phyloP scores from a whole-genome alignment of 2,888 invertebrate genomes.

The Calameuta filiformis region DNA sequence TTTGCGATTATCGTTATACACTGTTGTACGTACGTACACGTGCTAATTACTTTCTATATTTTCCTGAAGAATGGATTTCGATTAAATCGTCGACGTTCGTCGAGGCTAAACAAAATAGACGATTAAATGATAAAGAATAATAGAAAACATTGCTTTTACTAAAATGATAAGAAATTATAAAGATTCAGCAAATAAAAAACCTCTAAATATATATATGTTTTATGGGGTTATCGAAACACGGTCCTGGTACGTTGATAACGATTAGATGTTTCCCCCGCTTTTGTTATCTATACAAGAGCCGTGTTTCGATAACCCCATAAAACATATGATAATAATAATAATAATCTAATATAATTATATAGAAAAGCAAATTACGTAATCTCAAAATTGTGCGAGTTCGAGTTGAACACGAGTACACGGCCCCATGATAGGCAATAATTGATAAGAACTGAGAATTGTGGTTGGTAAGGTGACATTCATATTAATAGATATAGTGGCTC shows the following conservation, averaged over 20 bases:
- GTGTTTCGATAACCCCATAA: too few species aligned
- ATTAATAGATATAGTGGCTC: background rate
- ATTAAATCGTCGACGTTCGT: background rate
- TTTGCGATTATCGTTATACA: background rate
- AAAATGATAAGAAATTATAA: background rate
- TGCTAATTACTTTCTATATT: background rate
- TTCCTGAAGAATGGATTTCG: background rate
- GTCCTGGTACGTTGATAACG: too few species aligned
- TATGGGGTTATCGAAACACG: too few species aligned
- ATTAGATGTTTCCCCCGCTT: too few species aligned
- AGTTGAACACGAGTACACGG: too few species aligned
- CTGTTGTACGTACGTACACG: background rate
- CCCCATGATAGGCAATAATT: background rate
- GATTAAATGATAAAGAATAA: background rate
- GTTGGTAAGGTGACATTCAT: conserved; percentile 1
- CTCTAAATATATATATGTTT: background rate
- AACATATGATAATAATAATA: too few species aligned
- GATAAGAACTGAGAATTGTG: background rate
- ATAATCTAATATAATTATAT: background rate
- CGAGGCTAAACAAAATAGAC: background rate
- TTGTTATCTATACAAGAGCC: too few species aligned
- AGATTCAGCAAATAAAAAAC: background rate
- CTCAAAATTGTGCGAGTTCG: background rate
- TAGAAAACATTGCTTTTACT: too few species aligned
- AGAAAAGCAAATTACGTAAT: conserved; percentile 10